A percentile compares a stretch with the other conserved stretches of the same genome.
Evolutionary conservation across 1,140 invertebrate species (phyloP).

Genomic region (Diprion similis): DNA sequence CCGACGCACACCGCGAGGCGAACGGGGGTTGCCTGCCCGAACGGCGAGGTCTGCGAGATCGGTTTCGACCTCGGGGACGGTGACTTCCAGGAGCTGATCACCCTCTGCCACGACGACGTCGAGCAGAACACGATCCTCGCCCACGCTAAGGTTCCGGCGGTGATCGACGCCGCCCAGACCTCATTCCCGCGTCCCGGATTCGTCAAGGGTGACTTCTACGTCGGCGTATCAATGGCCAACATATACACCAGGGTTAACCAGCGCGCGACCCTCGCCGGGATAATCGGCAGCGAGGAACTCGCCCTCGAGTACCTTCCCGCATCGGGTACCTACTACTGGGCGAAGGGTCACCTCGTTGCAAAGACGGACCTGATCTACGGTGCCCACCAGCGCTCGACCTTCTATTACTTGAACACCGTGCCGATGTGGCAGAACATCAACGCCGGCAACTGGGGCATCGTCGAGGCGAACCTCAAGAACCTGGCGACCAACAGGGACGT

Average conservation of each 20-base stretch:
- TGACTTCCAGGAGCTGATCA: slow-evolving; percentile 29
- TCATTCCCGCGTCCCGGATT: slow-evolving; percentile 32
- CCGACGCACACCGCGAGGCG: slow-evolving; percentile 16
- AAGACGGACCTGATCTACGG: slow-evolving; percentile 72
- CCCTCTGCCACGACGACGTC: slow-evolving; percentile 32
- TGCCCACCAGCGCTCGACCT: slow-evolving; percentile 69
- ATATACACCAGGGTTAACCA: slow-evolving; percentile 35
- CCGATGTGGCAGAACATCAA: slow-evolving; percentile 69
- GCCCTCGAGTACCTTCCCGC: slow-evolving; percentile 26
- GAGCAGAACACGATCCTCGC: slow-evolving; percentile 25
- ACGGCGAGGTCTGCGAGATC: slow-evolving; percentile 35
- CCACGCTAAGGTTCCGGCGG: slow-evolving; percentile 23
- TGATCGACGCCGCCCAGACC: slow-evolving; percentile 22
- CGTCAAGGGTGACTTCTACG: slow-evolving; percentile 35
- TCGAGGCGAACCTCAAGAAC: slow-evolving; percentile 57
- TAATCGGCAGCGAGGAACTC: slow-evolving; percentile 28
- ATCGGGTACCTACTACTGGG: slow-evolving; percentile 52
- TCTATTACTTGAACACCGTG: slow-evolving; percentile 69
- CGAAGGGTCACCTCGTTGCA: slow-evolving; percentile 72
- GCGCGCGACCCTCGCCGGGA: slow-evolving; percentile 26
- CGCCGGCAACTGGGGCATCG: slow-evolving; percentile 68
- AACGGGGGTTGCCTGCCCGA: slow-evolving; percentile 20
- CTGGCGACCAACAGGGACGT: slow-evolving; percentile 35
- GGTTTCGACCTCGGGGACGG: slow-evolving; percentile 36
- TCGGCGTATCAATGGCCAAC: slow-evolving; percentile 28